Evolutionary conservation across 1,140 invertebrate species (phyloP).

Genomic region (Hirudo medicinalis): DNA sequence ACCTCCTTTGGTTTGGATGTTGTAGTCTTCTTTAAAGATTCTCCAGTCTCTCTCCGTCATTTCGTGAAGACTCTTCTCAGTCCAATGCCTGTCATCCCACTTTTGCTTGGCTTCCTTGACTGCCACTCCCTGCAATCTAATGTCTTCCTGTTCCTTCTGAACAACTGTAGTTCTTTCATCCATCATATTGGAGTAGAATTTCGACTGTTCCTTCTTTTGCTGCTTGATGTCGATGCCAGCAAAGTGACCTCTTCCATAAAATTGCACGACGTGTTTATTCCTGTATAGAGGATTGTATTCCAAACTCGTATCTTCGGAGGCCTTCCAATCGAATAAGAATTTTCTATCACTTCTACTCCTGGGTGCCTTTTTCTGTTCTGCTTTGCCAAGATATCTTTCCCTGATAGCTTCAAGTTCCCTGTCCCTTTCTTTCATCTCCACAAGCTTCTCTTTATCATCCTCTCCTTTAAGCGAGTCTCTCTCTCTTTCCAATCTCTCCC

Average conservation of each 20-base stretch:
- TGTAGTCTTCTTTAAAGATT: conserved; percentile 98
- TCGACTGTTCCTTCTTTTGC: conserved; percentile 91
- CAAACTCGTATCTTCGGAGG: conserved; percentile 90
- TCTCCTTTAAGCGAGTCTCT: conserved; percentile 27
- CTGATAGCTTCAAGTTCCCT: conserved; percentile 41
- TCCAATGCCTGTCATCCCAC: conserved; percentile 98
- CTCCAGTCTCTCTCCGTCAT: conserved; percentile 99
- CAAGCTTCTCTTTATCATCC: conserved; percentile 28
- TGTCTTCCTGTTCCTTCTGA: conserved; percentile 94
- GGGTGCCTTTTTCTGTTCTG: conserved; percentile 78
- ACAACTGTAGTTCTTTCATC: conserved; percentile 86
- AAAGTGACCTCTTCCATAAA: conserved; percentile 91
- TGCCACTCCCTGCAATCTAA: conserved; percentile 80
- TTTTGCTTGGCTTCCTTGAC: conserved; percentile 93
- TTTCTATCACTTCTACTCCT: conserved; percentile 89
- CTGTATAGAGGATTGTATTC: conserved; percentile 97
- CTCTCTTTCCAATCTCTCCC: conserved; percentile 28
- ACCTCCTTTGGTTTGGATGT: conserved; percentile 95
- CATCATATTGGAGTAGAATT: conserved; percentile 91
- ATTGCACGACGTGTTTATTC: conserved; percentile 84
- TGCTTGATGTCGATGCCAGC: conserved; percentile 82
- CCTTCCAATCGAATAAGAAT: conserved; percentile 99
- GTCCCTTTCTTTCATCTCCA: conserved; percentile 71
- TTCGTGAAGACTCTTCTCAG: conserved; percentile 78
- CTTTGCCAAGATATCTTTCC: conserved; percentile 78